phyloP scores from a whole-genome alignment of 2,113 vertebrate species.

The Neogale vison region DNA sequence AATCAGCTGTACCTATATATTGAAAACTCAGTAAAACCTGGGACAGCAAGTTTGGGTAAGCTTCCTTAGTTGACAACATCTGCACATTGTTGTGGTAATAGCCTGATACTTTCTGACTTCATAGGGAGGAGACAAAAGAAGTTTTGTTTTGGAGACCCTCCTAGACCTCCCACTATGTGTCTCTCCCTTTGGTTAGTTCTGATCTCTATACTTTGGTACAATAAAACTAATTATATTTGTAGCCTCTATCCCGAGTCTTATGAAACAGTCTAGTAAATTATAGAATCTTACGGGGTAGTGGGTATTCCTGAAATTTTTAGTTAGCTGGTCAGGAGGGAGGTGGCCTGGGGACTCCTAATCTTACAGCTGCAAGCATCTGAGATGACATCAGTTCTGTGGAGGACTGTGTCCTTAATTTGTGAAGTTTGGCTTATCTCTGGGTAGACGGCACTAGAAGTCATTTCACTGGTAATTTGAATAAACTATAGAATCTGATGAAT shows the following conservation, averaged over 20 bases:
- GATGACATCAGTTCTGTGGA: not conserved
- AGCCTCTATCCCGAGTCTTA: not conserved
- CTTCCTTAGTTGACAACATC: not conserved
- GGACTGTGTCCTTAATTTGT: not conserved
- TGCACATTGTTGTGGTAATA: rapidly evolving
- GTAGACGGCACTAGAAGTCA: not conserved
- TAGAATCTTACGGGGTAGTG: not conserved
- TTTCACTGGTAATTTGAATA: not conserved
- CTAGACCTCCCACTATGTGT: not conserved
- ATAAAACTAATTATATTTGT: not conserved
- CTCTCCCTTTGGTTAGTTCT: not conserved
- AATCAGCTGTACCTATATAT: not conserved
- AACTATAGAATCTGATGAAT: not conserved
- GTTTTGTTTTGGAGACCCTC: not conserved
- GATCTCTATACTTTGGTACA: not conserved
- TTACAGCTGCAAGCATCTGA: not conserved
- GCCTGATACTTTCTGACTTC: not conserved
- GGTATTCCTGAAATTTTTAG: not conserved
- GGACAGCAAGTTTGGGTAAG: not conserved
- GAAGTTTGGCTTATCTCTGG: not conserved
- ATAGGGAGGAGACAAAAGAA: not conserved
- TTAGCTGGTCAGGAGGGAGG: not conserved
- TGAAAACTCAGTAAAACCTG: not conserved
- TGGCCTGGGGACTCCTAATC: not conserved
- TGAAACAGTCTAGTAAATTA: not conserved